Percentiles rank a stretch among this genome's conserved stretches.
Evolutionary conservation across 2,888 invertebrate genomes (phyloP).

Genomic region (Lapara coniferarum): DNA sequence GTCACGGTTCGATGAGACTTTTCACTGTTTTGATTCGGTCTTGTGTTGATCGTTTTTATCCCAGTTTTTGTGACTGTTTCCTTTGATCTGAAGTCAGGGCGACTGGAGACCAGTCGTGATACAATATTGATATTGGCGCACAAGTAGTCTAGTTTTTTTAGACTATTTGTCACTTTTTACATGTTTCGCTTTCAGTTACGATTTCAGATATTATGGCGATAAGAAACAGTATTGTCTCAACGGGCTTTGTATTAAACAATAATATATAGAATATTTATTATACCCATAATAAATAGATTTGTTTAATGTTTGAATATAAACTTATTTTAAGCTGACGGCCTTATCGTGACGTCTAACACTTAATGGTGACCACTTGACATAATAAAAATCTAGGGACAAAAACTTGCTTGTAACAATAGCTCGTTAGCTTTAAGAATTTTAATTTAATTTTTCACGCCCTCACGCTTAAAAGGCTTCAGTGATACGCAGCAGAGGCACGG

Average conservation of each 20-base stretch:
- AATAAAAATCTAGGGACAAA: too few species aligned
- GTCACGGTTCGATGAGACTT: neutral
- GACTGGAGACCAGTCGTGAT: neutral
- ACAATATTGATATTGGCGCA: neutral
- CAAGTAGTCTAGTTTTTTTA: neutral
- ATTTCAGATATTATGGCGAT: too few species aligned
- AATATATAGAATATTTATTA: too few species aligned
- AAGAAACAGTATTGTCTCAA: too few species aligned
- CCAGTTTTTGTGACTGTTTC: conserved; percentile 1
- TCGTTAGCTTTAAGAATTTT: neutral
- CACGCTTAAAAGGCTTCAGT: neutral
- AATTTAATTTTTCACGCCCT: neutral
- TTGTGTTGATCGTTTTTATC: neutral
- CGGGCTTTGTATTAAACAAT: too few species aligned
- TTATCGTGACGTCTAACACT: too few species aligned
- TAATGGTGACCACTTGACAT: too few species aligned
- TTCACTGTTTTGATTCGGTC: conserved; percentile 9
- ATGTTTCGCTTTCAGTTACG: neutral
- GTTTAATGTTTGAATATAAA: too few species aligned
- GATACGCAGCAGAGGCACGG: neutral
- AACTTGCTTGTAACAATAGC: neutral
- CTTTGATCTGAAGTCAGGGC: conserved; percentile 12
- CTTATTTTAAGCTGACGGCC: too few species aligned
- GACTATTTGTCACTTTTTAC: neutral
- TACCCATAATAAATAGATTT: too few species aligned